A percentile compares a stretch with the other conserved stretches of the same genome.
phyloP scores from a whole-genome alignment of 2,113 vertebrate genomes.

The Peucedramus taeniatus region DNA sequence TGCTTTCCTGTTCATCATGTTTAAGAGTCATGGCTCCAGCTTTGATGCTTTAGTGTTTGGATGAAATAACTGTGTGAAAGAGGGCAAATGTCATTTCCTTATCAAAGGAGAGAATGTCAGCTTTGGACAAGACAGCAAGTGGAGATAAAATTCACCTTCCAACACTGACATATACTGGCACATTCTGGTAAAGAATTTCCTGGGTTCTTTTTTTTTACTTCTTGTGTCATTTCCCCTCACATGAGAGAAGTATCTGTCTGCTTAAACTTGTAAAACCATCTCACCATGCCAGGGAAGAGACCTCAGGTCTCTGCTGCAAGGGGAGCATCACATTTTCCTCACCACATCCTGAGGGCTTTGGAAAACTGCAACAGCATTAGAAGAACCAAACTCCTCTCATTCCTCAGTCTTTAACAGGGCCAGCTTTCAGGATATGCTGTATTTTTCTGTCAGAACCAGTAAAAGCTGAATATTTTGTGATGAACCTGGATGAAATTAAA shows the following conservation, averaged over 20 bases:
- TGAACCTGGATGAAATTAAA: neutral
- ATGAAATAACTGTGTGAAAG: neutral
- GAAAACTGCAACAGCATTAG: neutral
- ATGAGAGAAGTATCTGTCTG: neutral
- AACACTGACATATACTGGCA: neutral
- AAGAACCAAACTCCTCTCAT: neutral
- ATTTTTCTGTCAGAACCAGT: neutral
- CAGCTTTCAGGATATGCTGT: neutral
- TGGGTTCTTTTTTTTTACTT: neutral
- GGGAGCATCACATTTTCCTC: neutral
- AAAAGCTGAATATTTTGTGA: neutral
- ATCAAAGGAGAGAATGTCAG: neutral
- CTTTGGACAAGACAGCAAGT: neutral
- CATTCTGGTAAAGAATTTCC: neutral
- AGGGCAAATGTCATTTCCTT: neutral
- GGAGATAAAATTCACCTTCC: neutral
- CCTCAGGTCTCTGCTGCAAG: neutral
- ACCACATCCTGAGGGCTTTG: neutral
- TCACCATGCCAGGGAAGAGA: neutral
- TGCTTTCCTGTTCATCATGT: neutral
- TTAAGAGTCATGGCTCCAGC: neutral
- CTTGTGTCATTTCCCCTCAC: neutral
- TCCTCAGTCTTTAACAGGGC: neutral
- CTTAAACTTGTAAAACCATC: neutral
- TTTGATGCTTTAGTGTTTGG: neutral